These are phyloP conservation scores for Poeciliopsis turrubarensis DNA, from an alignment of 2,113 vertebrate genomes.

Conservation along the genomic window DNA sequence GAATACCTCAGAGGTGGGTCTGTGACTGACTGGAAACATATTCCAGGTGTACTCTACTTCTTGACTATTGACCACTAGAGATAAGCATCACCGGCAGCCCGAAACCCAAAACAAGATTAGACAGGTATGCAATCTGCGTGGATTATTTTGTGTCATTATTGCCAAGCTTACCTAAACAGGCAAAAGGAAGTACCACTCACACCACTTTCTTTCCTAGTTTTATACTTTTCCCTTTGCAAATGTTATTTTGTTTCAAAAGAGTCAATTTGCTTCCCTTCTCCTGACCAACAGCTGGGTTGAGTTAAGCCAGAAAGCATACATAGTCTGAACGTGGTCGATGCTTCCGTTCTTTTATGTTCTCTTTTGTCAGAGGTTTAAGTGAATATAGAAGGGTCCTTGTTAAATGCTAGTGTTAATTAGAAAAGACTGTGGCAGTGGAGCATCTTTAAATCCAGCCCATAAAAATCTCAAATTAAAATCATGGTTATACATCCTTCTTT, in stretches of 20 bases:
- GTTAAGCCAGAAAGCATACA: conserved; percentile 50
- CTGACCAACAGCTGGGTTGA: conserved; percentile 68
- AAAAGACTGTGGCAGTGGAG: too few species aligned
- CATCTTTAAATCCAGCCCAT: too few species aligned
- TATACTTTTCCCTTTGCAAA: conserved; percentile 56
- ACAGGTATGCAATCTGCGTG: not conserved
- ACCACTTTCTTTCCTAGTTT: conserved; percentile 62
- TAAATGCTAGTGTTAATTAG: conserved; percentile 4
- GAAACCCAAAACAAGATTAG: not conserved
- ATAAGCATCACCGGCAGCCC: not conserved
- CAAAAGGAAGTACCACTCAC: conserved; percentile 42
- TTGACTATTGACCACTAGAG: not conserved
- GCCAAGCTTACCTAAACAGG: not conserved
- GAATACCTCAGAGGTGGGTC: too few species aligned
- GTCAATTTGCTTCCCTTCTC: conserved; percentile 54
- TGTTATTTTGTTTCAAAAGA: conserved; percentile 61
- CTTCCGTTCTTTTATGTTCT: conserved; percentile 58
- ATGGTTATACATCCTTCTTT: too few species aligned
- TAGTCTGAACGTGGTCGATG: conserved; percentile 40
- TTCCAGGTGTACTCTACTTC: too few species aligned
- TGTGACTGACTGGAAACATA: too few species aligned
- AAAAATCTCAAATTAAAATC: too few species aligned
- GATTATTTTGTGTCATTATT: not conserved
- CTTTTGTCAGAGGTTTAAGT: conserved; percentile 44
- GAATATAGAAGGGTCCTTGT: conserved; percentile 39